Evolutionary conservation across 2,797 vertebrate genomes (phyloP), one percentile per base, ranked within the genome.

Genomic region (Pantherophis vulpinus): DNA sequence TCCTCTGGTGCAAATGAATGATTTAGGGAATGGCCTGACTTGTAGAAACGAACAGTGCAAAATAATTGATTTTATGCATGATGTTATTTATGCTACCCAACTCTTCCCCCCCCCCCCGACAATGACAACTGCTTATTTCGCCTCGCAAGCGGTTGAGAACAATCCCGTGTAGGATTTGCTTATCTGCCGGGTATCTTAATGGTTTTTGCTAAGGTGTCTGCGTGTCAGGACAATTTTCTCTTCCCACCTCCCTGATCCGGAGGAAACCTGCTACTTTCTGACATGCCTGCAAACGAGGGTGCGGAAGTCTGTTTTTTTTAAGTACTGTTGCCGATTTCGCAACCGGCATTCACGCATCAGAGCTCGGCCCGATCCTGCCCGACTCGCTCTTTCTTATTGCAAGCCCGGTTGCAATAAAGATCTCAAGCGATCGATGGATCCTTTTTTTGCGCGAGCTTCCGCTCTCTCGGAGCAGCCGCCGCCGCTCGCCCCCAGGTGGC

Each of bases 51-150:
- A 61, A 25, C 51, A 5, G 51, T 59, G 58, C 56, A 59, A n/a
- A 74, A 58, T 14, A 66, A 51, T 60, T 58, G 27, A 59, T 8
- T 23, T 9, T 79, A 13, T 63, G 51, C 14, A 16, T 20, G 86
- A 87, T 32, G n/a, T 58, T 32, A 56, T 55, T 56, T 32, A 58
- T 55, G 74, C 74, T 47, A 83, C 20, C 20, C 20, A 83, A 25
- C 4, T 18, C 32, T 47, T 10, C 4, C 9, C 25, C 1, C 16
- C 4, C 6, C 1, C 5, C 32, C 23, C 2, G 3, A 29, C 6
- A 29, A 20, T 18, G 32, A 27, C 55, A 47, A 54, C 2, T 6
- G 1, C 18, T 59, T 47, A 42, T 55, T 92, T 63, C 37, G n/a
- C 4, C 47, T 61, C 25, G 79, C 90, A 86, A 91, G 42, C 9